Conservation (phyloP, 2,113 vertebrate species). For the Ellobius talpinus region DNA sequence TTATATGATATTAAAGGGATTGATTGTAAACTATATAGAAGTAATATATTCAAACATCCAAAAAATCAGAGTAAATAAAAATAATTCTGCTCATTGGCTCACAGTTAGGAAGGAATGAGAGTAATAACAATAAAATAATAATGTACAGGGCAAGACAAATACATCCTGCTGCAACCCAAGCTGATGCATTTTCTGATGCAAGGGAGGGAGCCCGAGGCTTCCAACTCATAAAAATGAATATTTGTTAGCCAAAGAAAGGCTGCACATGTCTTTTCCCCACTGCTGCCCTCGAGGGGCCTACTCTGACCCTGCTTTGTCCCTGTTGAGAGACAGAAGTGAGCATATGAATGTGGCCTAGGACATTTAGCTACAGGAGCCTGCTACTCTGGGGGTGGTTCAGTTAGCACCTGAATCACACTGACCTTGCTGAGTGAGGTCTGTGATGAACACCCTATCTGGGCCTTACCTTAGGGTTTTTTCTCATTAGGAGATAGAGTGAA, state of each 20-base stretch:
- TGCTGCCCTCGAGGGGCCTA: slow-evolving; percentile 69
- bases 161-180: slow-evolving; percentile 58
- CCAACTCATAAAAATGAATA: slow-evolving; percentile 76
- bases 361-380: slow-evolving; percentile 57
- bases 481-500: slow-evolving; percentile 60
- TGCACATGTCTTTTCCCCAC: slow-evolving; percentile 53
- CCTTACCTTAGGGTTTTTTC: slow-evolving; percentile 62
- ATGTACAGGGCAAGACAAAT: slow-evolving; percentile 76
- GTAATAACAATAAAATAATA: slow-evolving; percentile 85
- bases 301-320: slow-evolving; percentile 78
- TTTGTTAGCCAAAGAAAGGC: slow-evolving; percentile 72
- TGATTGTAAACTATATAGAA: slow-evolving; percentile 85
- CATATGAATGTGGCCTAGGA: slow-evolving; percentile 47
- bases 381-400: not conserved
- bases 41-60: slow-evolving; percentile 83
- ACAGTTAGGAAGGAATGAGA: slow-evolving; percentile 82
- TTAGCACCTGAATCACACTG: slow-evolving; percentile 37
- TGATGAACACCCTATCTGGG: slow-evolving; percentile 22
- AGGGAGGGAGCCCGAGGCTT: slow-evolving; percentile 73
- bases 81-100: slow-evolving; percentile 83
- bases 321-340: slow-evolving; percentile 49
- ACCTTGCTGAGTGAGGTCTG: slow-evolving; percentile 14
- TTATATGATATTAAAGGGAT: slow-evolving; percentile 80
- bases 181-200: slow-evolving; percentile 68
- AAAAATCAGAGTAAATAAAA: slow-evolving; percentile 84